A percentile compares a stretch with the other conserved stretches of the same genome.
These are phyloP conservation scores for Rhinoderma darwinii DNA, from an alignment of 2,113 vertebrate species.

Conservation along the genomic window DNA sequence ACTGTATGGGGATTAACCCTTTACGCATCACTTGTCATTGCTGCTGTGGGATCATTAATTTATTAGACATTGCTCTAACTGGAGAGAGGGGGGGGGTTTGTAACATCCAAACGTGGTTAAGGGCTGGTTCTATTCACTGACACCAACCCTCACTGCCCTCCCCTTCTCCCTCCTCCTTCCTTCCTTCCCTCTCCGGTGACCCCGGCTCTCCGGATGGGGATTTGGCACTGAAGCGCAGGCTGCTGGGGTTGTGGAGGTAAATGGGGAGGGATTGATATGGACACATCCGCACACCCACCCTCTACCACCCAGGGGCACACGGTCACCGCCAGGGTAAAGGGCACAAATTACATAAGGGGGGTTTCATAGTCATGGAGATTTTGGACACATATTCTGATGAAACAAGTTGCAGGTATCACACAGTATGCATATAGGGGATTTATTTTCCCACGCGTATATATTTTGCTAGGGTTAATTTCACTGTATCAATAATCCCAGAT, in stretches of 20 bases:
- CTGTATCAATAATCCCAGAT: neutral
- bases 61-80: neutral
- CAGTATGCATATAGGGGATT: neutral
- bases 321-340: neutral
- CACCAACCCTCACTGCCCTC: slow-evolving; percentile 37
- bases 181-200: slow-evolving; percentile 34
- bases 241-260: slow-evolving; percentile 8
- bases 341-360: neutral
- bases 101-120: slow-evolving; percentile 45
- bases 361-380: neutral
- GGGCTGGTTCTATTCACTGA: neutral
- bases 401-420: neutral
- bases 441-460: neutral
- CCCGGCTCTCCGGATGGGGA: slow-evolving; percentile 44
- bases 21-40: neutral
- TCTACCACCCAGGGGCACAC: slow-evolving; percentile 14
- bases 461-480: neutral
- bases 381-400: neutral
- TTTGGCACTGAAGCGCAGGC: slow-evolving; percentile 36
- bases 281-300: slow-evolving; percentile 33
- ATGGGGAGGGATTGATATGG: slow-evolving; percentile 52
- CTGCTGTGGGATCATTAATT: neutral
- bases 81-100: slow-evolving; percentile 18
- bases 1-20: slow-evolving; percentile 20
- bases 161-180: slow-evolving; percentile 24